Evolutionary conservation across 2,797 vertebrate species (phyloP), one percentile per base, ranked within the genome.

Genomic region (Spinibarbus caldwelli): DNA sequence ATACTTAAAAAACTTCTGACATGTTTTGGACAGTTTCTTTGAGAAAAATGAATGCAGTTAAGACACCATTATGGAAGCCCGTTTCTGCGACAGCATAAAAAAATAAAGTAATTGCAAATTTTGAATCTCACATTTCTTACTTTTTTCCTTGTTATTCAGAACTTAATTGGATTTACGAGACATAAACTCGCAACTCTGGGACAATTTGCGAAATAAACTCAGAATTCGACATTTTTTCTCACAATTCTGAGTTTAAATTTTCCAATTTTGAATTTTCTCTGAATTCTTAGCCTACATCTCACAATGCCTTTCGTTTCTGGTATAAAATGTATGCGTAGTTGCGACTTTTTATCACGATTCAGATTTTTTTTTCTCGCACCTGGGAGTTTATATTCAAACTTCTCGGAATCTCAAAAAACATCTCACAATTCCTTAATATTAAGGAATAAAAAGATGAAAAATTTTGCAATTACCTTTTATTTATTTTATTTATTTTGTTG

Each of bases 1-100:
- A 38, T 41, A 59, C 34, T 75, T 78, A 15, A 72, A 21, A 79
- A 83, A 43, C 29, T 45, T 64, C 52, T 85, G 78, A 70, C 29
- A 38, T 85, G 12, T 71, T 76, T 47, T 75, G 26, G 21, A 43
- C 12, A 14, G 59, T 29, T 67, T 68, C 31, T 77, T 54, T 9
- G 31, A 76, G 15, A 49, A 64, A 57, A 76, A 83, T 2, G 2
- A 68, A 23, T 43, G 31, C 6, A 78, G 11, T 34, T 36, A 62
- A 26, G 62, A 54, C 45, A n/a, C n/a, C n/a, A n/a, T n/a, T n/a
- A n/a, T 59, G 5, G 29, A 34, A 31, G 31, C 29, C 62, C 3
- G 2, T 34, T 66, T 66, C 62, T 66, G 15, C 3, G 1, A 19
- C 15, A 4, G 17, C 29, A 19, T 66, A 9, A 66, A 34, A 34